These are phyloP conservation scores for Pionites leucogaster DNA, from an alignment of 2,113 vertebrate species.

Conservation along the genomic window DNA sequence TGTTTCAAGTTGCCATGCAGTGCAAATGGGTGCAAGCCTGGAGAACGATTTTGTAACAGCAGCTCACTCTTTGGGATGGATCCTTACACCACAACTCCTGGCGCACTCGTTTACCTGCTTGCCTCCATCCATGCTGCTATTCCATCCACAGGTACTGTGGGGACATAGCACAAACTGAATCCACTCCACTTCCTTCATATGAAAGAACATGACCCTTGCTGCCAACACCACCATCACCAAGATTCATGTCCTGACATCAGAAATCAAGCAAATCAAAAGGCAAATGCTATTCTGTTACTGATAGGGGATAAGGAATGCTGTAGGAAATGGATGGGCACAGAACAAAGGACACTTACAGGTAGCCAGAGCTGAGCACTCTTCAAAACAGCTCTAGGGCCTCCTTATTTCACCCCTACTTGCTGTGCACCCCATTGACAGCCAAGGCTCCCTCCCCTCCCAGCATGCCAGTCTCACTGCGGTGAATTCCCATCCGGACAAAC, in stretches of 20 bases:
- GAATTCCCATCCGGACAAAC: neutral
- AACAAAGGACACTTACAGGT: neutral
- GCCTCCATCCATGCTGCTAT: neutral
- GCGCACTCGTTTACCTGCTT: neutral
- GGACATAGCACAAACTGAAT: neutral
- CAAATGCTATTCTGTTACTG: neutral
- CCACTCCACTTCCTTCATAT: neutral
- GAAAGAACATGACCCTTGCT: neutral
- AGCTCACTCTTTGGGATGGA: neutral
- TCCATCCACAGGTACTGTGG: neutral
- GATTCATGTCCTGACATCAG: neutral
- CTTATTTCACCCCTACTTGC: neutral
- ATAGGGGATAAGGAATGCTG: neutral
- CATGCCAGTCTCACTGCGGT: neutral
- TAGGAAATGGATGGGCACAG: accelerated
- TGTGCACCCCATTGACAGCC: neutral
- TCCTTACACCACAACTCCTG: neutral
- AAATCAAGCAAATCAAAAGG: neutral
- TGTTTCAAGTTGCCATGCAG: neutral
- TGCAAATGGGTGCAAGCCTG: neutral
- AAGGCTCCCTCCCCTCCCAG: neutral
- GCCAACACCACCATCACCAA: neutral
- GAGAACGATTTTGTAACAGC: neutral
- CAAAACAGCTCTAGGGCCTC: neutral
- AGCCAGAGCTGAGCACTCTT: neutral